These are phyloP conservation scores for Megalops cyprinoides DNA, from an alignment of 2,797 vertebrate species.

Conservation along the genomic window DNA sequence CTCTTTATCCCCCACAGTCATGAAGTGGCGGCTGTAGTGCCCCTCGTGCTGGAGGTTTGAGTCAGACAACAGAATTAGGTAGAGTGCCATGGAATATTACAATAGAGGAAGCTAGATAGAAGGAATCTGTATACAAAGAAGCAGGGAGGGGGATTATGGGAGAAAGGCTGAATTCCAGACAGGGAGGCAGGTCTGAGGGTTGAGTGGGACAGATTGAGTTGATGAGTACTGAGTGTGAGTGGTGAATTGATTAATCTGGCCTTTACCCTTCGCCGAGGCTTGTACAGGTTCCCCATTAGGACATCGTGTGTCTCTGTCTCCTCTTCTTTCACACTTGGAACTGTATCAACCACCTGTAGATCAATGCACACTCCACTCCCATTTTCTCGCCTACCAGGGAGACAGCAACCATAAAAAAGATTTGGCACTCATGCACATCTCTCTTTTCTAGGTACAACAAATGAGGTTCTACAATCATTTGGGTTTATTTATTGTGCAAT, in stretches of 20 bases:
- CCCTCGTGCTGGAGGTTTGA: slow-evolving; percentile 83
- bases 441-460: too few relatives aligned
- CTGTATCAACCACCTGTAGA: slow-evolving; percentile 92
- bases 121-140: too few relatives aligned
- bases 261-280: slow-evolving; percentile 86
- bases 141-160: background rate
- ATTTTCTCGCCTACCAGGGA: slow-evolving; percentile 82
- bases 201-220: background rate
- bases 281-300: slow-evolving; percentile 91
- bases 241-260: too few relatives aligned
- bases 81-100: background rate
- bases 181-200: background rate
- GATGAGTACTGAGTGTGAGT: background rate
- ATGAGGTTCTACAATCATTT: too few relatives aligned
- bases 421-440: too few relatives aligned
- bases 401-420: too few relatives aligned
- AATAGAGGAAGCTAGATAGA: too few relatives aligned
- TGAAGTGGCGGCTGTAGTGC: slow-evolving; percentile 95
- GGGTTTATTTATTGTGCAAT: too few relatives aligned
- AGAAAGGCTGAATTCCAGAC: background rate
- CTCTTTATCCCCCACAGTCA: slow-evolving; percentile 86
- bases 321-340: slow-evolving; percentile 87
- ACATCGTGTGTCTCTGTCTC: slow-evolving; percentile 90
- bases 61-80: background rate
- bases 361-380: slow-evolving; percentile 93